A percentile compares a stretch with the other conserved stretches of the same genome.
These are phyloP conservation scores for Lithophane leautieri DNA, from an alignment of 2,888 invertebrate species.

Conservation along the genomic window DNA sequence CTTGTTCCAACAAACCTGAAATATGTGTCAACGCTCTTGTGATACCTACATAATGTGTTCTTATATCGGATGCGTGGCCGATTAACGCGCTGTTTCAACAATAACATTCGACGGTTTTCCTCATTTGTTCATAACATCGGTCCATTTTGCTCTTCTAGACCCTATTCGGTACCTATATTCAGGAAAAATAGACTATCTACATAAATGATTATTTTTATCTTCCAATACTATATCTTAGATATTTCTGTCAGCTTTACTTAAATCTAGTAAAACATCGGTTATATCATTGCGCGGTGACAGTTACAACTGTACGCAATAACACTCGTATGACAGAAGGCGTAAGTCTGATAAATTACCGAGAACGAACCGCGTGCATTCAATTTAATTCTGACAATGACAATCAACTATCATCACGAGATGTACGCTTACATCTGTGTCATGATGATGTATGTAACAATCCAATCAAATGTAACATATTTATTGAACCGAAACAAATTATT, in stretches of 20 bases:
- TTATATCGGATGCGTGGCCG: constrained; percentile 57
- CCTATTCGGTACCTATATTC: background rate
- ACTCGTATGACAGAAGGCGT: constrained; percentile 51
- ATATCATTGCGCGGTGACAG: constrained; percentile 38
- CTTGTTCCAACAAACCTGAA: constrained; percentile 45
- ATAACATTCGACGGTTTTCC: constrained; percentile 60
- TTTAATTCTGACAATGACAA: constrained; percentile 83
- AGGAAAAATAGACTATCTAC: constrained; percentile 20
- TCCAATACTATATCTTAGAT: constrained; percentile 30
- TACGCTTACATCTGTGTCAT: constrained; percentile 53
- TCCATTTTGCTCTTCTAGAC: constrained; percentile 19
- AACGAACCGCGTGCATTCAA: constrained; percentile 79
- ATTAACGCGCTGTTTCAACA: constrained; percentile 57
- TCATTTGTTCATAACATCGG: constrained; percentile 44
- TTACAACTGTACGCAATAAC: constrained; percentile 61
- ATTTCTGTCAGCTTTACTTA: constrained; percentile 21
- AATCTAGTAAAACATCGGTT: constrained; percentile 32
- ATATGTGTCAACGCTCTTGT: constrained; percentile 59
- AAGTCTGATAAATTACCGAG: constrained; percentile 74
- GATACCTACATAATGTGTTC: constrained; percentile 13
- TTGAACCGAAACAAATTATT: constrained; percentile 30
- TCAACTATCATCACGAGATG: constrained; percentile 70
- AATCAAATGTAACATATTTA: constrained; percentile 47
- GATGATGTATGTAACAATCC: constrained; percentile 52
- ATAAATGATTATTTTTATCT: constrained; percentile 35